A percentile compares a stretch with the other conserved stretches of the same genome.
Evolutionary conservation across 1,140 invertebrate genomes (phyloP).

Genomic region (Diorhabda elongata): DNA sequence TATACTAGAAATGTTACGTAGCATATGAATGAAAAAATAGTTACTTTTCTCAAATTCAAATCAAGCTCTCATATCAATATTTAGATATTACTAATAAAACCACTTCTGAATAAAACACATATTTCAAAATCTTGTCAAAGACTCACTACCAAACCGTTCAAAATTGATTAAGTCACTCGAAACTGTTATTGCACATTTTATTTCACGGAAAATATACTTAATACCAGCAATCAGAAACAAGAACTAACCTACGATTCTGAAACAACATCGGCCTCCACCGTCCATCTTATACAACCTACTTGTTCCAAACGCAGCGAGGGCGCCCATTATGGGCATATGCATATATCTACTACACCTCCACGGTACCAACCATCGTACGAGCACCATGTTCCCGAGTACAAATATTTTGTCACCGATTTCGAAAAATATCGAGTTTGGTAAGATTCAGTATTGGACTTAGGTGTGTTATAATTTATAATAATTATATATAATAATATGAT

Average conservation of each 20-base stretch:
- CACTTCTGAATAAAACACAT: no score
- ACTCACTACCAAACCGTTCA: no score
- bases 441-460: not conserved
- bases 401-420: not conserved
- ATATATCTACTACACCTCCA: constrained; percentile 16
- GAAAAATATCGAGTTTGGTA: not conserved
- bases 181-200: no score
- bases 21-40: no score
- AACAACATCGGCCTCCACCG: constrained; percentile 25
- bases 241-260: constrained; percentile 13
- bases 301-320: constrained; percentile 30
- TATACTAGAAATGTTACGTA: no score
- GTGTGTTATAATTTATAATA: no score
- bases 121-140: no score
- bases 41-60: no score
- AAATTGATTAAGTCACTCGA: no score
- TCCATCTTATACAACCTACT: constrained; percentile 8
- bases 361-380: not conserved
- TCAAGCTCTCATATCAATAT: no score
- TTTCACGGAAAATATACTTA: not conserved
- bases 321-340: constrained; percentile 40
- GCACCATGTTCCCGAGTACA: not conserved
- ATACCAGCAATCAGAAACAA: not conserved
- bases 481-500: no score
- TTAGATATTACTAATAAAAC: no score